Evolutionary conservation across 2,888 invertebrate genomes (phyloP).

Genomic region (Philereme transversata): DNA sequence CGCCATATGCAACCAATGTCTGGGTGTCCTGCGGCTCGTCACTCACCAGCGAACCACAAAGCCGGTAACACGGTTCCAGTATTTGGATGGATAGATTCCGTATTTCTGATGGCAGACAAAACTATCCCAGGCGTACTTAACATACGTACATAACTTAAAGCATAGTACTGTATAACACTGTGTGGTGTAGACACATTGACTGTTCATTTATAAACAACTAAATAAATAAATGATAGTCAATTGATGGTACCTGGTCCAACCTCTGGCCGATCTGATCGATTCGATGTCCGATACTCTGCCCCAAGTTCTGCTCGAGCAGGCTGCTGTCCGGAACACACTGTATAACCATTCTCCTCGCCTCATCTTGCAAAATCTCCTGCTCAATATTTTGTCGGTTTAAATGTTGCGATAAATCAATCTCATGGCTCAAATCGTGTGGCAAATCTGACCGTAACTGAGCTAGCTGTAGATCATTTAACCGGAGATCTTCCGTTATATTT

Average conservation of each 20-base stretch:
- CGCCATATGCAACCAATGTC: too few relatives aligned
- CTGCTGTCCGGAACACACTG: constrained; percentile 32
- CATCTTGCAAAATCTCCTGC: constrained; percentile 51
- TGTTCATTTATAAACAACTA: too few relatives aligned
- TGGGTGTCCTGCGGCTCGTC: too few relatives aligned
- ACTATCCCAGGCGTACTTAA: too few relatives aligned
- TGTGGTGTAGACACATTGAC: too few relatives aligned
- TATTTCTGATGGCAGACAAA: too few relatives aligned
- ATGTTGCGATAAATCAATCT: constrained; percentile 61
- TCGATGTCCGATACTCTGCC: constrained; percentile 26
- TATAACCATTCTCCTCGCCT: constrained; percentile 45
- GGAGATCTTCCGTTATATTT: constrained; percentile 60
- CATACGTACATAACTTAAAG: too few relatives aligned
- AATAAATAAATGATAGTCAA: background rate
- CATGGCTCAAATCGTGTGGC: constrained; percentile 58
- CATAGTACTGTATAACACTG: too few relatives aligned
- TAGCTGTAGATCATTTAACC: constrained; percentile 47
- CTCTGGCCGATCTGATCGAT: constrained; percentile 34
- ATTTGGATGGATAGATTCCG: too few relatives aligned
- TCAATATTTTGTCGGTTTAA: constrained; percentile 58
- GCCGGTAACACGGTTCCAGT: too few relatives aligned
- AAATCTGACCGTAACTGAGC: constrained; percentile 50
- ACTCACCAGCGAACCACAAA: too few relatives aligned
- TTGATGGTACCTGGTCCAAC: constrained; percentile 28
- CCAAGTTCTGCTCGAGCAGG: constrained; percentile 28